phyloP scores from a whole-genome alignment of 2,797 vertebrate species.

The Sciurus vulgaris region DNA sequence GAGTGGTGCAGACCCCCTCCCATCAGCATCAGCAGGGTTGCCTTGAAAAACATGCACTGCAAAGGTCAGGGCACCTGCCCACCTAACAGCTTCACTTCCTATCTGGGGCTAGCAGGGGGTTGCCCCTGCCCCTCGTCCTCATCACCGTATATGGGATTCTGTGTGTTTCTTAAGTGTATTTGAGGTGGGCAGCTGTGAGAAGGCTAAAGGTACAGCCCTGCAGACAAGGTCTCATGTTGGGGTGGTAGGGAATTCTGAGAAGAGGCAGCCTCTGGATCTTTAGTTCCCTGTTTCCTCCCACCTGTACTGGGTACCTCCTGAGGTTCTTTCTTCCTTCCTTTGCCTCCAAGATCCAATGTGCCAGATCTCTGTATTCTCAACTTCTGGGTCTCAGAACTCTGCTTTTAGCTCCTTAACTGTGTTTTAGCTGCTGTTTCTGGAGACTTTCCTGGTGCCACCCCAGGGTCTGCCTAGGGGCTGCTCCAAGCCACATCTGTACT shows the following conservation, averaged over 20 bases:
- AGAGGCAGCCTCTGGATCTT: neutral
- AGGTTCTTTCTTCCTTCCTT: neutral
- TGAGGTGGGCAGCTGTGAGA: slow-evolving; percentile 3
- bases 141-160: accelerated
- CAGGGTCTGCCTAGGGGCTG: neutral
- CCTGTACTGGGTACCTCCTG: neutral
- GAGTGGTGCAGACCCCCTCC: neutral
- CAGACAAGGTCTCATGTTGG: neutral
- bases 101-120: neutral
- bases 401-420: neutral
- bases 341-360: neutral
- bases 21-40: neutral
- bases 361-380: neutral
- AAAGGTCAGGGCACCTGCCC: neutral
- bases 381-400: neutral
- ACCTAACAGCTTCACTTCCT: neutral
- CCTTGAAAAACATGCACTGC: neutral
- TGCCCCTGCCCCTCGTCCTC: neutral
- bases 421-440: neutral
- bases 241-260: neutral
- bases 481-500: neutral
- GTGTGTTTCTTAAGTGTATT: neutral
- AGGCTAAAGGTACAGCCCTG: neutral
- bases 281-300: neutral
- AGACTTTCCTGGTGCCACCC: neutral